A percentile compares a stretch with the other conserved stretches of the same genome.
Conservation (phyloP, 30 jellyfish, hydroid and myxozoan species). For the Chironex yamaguchii region DNA sequence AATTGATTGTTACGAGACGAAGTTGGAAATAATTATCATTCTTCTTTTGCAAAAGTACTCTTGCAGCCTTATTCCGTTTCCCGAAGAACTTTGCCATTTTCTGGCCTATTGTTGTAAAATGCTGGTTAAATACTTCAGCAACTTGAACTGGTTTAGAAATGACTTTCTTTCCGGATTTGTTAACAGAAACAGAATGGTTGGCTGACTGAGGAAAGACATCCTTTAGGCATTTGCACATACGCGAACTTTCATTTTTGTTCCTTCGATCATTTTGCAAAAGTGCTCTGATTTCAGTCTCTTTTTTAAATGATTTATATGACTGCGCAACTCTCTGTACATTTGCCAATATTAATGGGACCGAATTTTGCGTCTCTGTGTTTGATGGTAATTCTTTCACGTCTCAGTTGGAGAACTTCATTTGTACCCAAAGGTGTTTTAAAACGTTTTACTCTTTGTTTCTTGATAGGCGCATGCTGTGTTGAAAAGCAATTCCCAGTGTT, state of each 20-base stretch:
- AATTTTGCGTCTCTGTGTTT: constrained; percentile 27
- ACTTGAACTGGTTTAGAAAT: constrained; percentile 32
- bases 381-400: constrained; percentile 57
- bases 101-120: constrained; percentile 61
- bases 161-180: neutral
- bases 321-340: constrained; percentile 35
- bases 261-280: constrained; percentile 62
- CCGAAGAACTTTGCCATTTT: constrained; percentile 56
- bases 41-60: constrained; percentile 59
- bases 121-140: constrained; percentile 47
- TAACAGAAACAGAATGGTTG: neutral
- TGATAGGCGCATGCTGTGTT: constrained; percentile 51
- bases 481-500: constrained; percentile 48
- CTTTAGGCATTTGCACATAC: neutral
- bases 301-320: constrained; percentile 40
- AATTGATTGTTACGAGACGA: constrained; percentile 56
- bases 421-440: constrained; percentile 54
- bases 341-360: constrained; percentile 44
- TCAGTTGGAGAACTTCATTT: constrained; percentile 41
- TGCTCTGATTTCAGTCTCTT: constrained; percentile 61
- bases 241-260: constrained; percentile 34
- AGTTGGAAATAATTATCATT: constrained; percentile 64
- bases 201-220: constrained; percentile 45
- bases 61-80: constrained; percentile 36
- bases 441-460: constrained; percentile 48